Evolutionary conservation across 2,888 invertebrate species (phyloP).

Genomic region (Marronus borbonicus): DNA sequence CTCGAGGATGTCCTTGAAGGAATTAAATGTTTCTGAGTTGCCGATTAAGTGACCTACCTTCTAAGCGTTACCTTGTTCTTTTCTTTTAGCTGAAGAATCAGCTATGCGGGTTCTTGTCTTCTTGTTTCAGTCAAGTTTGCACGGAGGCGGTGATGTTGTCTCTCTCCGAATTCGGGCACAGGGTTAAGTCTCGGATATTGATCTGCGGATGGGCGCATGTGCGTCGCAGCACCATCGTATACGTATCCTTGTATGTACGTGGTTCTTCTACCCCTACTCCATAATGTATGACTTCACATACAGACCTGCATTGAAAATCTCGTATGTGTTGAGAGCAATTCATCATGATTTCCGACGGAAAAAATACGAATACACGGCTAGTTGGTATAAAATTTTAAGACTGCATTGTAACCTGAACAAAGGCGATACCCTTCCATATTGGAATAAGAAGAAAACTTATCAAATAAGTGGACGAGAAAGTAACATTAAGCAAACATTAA

Average conservation of each 20-base stretch:
- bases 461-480: not conserved
- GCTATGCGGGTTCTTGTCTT: conserved; percentile 1
- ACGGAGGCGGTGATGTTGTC: conserved; percentile 21
- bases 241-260: not conserved
- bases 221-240: conserved; percentile 1
- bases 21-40: conserved; percentile 37
- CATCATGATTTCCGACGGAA: conserved; percentile 23
- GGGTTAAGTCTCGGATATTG: conserved; percentile 58
- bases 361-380: not conserved
- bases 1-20: conserved; percentile 42
- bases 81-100: not conserved
- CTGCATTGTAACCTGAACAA: not conserved
- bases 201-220: conserved; percentile 22
- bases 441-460: no score
- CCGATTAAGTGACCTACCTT: conserved; percentile 40
- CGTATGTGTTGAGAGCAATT: conserved; percentile 4
- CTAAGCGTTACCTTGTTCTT: conserved; percentile 29
- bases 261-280: conserved; percentile 14
- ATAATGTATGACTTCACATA: conserved; percentile 38
- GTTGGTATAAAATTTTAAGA: not conserved
- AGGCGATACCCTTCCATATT: not conserved
- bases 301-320: conserved; percentile 18
- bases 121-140: conserved; percentile 20
- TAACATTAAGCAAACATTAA: not conserved
- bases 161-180: conserved; percentile 61